These are phyloP conservation scores for Martes martes DNA, from an alignment of 2,113 vertebrate genomes.

Conservation along the genomic window DNA sequence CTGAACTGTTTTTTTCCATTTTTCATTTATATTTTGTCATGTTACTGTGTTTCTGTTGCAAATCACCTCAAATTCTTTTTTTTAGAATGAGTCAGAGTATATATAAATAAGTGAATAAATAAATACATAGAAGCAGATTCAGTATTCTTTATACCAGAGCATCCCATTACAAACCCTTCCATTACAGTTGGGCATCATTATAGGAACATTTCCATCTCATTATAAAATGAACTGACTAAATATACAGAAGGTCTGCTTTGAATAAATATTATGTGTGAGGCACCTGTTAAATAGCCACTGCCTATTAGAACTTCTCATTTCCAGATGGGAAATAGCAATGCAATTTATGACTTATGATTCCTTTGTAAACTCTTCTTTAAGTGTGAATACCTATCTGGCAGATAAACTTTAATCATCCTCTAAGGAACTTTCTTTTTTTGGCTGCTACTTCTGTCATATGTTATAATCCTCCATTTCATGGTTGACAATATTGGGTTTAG, in stretches of 20 bases:
- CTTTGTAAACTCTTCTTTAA: background rate
- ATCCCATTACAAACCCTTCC: background rate
- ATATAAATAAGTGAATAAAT: slow-evolving; percentile 40
- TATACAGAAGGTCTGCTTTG: background rate
- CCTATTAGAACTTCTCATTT: slow-evolving; percentile 16
- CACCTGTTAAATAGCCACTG: slow-evolving; percentile 4
- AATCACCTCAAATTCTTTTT: background rate
- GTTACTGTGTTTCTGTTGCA: background rate
- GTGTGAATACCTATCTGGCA: background rate
- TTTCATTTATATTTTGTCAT: slow-evolving; percentile 30
- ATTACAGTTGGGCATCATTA: background rate
- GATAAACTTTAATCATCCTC: background rate
- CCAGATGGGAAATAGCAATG: background rate
- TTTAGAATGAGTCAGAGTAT: slow-evolving; percentile 8
- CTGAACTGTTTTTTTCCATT: background rate
- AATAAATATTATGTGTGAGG: background rate
- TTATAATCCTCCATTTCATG: background rate
- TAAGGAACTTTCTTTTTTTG: background rate
- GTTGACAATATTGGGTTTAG: background rate
- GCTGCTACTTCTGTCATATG: background rate
- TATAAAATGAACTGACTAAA: slow-evolving; percentile 17
- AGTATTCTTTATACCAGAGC: background rate
- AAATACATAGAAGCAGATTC: background rate
- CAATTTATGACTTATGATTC: slow-evolving; percentile 8
- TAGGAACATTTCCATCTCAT: slow-evolving; percentile 6